These are phyloP conservation scores for Caenorhabditis sp. DNA, from an alignment of 2,888 invertebrate genomes.

Conservation along the genomic window DNA sequence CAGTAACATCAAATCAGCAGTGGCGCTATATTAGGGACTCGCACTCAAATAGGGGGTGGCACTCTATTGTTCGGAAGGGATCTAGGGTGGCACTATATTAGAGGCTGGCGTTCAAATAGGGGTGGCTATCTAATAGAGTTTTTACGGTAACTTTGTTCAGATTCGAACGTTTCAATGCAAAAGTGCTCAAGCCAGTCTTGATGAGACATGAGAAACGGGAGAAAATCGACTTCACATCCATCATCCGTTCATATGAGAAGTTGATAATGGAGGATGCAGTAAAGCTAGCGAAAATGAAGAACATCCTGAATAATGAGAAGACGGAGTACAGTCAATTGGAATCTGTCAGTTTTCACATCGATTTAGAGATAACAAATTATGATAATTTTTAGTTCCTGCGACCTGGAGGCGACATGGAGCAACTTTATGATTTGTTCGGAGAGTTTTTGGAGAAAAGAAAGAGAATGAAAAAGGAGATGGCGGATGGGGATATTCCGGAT, in stretches of 20 bases:
- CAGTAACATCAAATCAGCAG: no score
- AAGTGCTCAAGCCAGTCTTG: constrained; percentile 77
- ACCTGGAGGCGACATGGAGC: constrained; percentile 74
- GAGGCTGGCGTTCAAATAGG: no score
- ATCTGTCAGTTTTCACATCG: constrained; percentile 49
- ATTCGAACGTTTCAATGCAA: constrained; percentile 80
- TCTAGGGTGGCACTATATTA: no score
- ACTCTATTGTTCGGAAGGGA: no score
- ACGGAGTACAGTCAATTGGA: neutral
- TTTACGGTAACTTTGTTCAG: constrained; percentile 58
- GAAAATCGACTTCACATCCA: constrained; percentile 78
- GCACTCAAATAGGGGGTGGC: no score
- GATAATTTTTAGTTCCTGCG: constrained; percentile 58
- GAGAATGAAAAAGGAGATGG: constrained; percentile 46
- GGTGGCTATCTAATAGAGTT: no score
- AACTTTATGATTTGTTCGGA: constrained; percentile 75
- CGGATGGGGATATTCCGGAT: constrained; percentile 69
- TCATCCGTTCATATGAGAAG: constrained; percentile 78
- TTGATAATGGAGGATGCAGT: constrained; percentile 75
- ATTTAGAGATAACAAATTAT: no score
- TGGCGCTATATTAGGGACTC: no score
- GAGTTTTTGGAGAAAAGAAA: constrained; percentile 70
- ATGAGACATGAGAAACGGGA: constrained; percentile 73
- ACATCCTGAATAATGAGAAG: constrained; percentile 48
- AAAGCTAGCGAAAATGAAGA: constrained; percentile 62